Percentiles rank a stretch among this genome's conserved stretches.
These are phyloP conservation scores for Leptinotarsa juncta DNA, from an alignment of 2,888 invertebrate species.

Conservation along the genomic window DNA sequence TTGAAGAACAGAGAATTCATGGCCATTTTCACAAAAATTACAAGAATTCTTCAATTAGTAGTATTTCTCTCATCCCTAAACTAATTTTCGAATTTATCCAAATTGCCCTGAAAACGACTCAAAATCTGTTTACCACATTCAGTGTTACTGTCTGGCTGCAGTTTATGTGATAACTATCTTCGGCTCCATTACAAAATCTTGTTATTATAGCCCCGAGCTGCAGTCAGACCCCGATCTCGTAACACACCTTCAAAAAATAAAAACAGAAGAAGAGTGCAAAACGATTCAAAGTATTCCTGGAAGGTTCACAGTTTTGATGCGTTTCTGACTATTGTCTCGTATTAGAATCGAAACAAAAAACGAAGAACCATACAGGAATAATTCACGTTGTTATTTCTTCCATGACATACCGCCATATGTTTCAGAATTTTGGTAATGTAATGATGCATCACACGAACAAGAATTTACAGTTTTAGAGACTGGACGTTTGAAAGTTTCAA, in stretches of 20 bases:
- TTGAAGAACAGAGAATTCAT: no score
- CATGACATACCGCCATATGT: constrained; percentile 1
- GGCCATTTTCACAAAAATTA: no score
- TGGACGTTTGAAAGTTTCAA: constrained; percentile 13
- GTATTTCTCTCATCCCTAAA: no score
- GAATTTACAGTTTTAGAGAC: constrained; percentile 14
- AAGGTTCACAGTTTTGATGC: constrained; percentile 39
- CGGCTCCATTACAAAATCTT: constrained; percentile 40
- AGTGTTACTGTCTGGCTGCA: constrained; percentile 23
- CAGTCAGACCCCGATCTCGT: constrained; percentile 34
- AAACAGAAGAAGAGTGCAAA: constrained; percentile 36
- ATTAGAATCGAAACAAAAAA: constrained; percentile 5
- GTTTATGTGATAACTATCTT: constrained; percentile 35
- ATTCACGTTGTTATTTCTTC: constrained; percentile 17
- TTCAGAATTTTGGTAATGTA: constrained; percentile 8
- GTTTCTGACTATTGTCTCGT: constrained; percentile 25
- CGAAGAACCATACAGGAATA: neutral
- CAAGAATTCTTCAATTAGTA: no score
- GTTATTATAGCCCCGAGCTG: constrained; percentile 42
- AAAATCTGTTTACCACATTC: constrained; percentile 11
- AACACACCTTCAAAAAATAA: constrained; percentile 38
- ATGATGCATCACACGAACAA: constrained; percentile 10
- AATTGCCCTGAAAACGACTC: neutral
- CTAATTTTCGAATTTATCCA: neutral
- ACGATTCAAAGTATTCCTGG: constrained; percentile 40